These are phyloP conservation scores for Drosophila fungiperda DNA, from an alignment of 2,888 invertebrate species.

Conservation along the genomic window DNA sequence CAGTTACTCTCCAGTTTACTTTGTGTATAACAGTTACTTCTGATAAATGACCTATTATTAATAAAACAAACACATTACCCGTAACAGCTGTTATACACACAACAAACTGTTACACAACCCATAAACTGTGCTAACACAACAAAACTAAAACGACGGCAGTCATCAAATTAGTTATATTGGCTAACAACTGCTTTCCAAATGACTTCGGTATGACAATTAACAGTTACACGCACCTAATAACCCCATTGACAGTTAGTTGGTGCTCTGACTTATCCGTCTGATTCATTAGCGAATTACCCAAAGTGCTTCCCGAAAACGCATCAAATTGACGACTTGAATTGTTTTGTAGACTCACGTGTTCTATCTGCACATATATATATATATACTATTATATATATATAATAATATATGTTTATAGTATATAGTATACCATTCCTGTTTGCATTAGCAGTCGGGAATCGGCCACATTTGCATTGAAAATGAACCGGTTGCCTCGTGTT, in stretches of 20 bases:
- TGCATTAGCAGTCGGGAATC: constrained; percentile 50
- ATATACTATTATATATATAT: neutral
- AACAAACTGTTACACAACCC: neutral
- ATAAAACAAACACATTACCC: neutral
- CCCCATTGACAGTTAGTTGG: neutral
- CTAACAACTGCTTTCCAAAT: neutral
- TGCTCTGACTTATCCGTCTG: constrained; percentile 28
- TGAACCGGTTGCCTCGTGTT: constrained; percentile 43
- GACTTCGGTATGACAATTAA: neutral
- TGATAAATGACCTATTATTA: no score
- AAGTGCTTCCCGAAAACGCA: constrained; percentile 46
- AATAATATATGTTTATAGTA: constrained; percentile 6
- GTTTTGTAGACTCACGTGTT: constrained; percentile 26
- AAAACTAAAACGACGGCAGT: neutral
- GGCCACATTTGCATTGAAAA: constrained; percentile 66
- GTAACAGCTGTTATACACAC: neutral
- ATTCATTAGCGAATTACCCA: constrained; percentile 43
- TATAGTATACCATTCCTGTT: constrained; percentile 33
- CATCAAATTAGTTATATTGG: neutral
- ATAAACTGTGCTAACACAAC: neutral
- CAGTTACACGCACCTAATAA: constrained; percentile 13
- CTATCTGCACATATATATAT: constrained; percentile 1
- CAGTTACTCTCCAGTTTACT: neutral
- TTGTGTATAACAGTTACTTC: neutral
- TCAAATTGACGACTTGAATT: constrained; percentile 30